Evolutionary conservation across 53 echinoderm and acorn worm genomes (phyloP), one percentile per base, ranked within the genome.

Genomic region (Astropecten irregularis): DNA sequence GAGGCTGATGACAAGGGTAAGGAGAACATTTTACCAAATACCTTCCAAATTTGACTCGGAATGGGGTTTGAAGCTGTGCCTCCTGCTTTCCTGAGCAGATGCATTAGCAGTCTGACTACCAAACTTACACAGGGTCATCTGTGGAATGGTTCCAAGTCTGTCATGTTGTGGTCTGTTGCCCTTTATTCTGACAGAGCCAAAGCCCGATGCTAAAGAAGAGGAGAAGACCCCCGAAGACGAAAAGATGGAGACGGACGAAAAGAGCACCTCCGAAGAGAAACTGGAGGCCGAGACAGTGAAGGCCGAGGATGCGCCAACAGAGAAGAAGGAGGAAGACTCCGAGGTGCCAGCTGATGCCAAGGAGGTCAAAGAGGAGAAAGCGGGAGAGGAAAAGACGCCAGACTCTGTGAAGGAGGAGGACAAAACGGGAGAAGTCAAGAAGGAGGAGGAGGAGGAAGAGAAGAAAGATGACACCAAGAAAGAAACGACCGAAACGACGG

Each of bases 391-490:
- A 36, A 18, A 11, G 16, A 20, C 32, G 19, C n/a, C n/a, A n/a
- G 40, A 51, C 9, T 48, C 42, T n/a, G 53, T 52, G 6, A 73
- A 85, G 56, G 86, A 68, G 26, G 71, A 85, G 21, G 50, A 54
- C 13, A 13, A 27, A 52, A 71, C 85, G 33, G 69, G 81, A 61
- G 86, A 53, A 15, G 61, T 15, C 37, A 36, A 46, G 54, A 21
- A 54, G 22, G 9, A 44, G 42, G 0, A 42, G 3, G 51, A 73
- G 6, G 65, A 39, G 30, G 82, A 88, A 30, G 81, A 87, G 42
- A 70, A 55, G 65, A 83, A 86, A 68, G 76, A 51, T 19, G 76
- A 83, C 25, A 46, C 40, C 39, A 38, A 29, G 21, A 79, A 77
- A 27, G 82, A 71, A 38, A 49, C 18, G 15, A 39, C 44, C 5